A percentile compares a stretch with the other conserved stretches of the same genome.
These are phyloP conservation scores for Rhincodon typus DNA, from an alignment of 2,797 vertebrate species.

Conservation along the genomic window DNA sequence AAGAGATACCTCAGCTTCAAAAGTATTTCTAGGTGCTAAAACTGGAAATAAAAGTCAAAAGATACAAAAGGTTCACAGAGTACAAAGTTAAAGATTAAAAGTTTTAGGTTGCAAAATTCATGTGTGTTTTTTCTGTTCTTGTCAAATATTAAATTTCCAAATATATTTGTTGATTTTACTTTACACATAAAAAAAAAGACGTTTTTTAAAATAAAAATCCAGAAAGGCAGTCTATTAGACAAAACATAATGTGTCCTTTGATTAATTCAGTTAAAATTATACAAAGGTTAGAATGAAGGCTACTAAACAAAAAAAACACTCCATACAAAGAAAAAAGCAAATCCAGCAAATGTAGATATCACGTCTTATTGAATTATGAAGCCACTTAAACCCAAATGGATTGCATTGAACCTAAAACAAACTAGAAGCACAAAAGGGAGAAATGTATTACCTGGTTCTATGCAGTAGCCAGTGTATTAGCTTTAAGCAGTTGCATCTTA, in stretches of 20 bases:
- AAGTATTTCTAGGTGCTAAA: neutral
- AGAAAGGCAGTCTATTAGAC: neutral
- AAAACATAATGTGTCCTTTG: neutral
- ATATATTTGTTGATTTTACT: neutral
- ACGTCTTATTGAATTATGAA: slow-evolving; percentile 25
- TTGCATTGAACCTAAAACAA: slow-evolving; percentile 23
- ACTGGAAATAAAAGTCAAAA: neutral
- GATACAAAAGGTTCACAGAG: neutral
- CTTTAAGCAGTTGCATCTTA: slow-evolving; percentile 50
- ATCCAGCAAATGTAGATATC: neutral
- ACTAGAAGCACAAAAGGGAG: neutral
- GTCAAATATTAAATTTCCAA: neutral
- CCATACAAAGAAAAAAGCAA: neutral
- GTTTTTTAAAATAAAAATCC: neutral
- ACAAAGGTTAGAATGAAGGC: neutral
- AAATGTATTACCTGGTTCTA: slow-evolving; percentile 18
- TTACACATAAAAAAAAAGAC: neutral
- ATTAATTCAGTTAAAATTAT: neutral
- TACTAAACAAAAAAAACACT: neutral
- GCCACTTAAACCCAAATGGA: neutral
- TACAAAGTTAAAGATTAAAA: neutral
- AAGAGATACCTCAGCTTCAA: slow-evolving; percentile 21
- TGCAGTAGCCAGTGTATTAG: neutral
- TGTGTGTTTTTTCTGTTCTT: neutral
- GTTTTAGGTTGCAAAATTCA: neutral